Conservation (phyloP, 2,888 invertebrate genomes). For the Lasioglossum calceatum region DNA sequence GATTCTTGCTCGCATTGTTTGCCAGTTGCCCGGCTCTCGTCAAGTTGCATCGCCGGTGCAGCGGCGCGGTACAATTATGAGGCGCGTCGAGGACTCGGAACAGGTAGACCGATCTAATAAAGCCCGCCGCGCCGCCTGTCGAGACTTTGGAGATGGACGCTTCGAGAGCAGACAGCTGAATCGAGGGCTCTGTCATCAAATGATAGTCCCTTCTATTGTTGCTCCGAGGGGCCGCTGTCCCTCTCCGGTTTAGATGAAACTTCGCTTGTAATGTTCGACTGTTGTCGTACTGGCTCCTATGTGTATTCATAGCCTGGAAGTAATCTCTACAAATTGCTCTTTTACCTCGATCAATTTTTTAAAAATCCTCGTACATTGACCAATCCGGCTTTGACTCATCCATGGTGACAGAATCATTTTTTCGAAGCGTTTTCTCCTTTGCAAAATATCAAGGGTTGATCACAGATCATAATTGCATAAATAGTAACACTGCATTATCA, state of each 20-base stretch:
- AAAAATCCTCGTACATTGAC: not conserved
- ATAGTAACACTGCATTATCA: no score
- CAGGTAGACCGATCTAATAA: not conserved
- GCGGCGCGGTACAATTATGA: slow-evolving; percentile 37
- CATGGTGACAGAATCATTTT: not conserved
- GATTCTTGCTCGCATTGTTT: slow-evolving; percentile 57
- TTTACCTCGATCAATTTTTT: not conserved
- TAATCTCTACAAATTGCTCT: not conserved
- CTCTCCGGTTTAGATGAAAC: not conserved
- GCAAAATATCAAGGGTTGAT: no score
- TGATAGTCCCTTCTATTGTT: not conserved
- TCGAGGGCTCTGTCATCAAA: slow-evolving; percentile 8
- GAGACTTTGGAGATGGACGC: slow-evolving; percentile 1
- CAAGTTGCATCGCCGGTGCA: slow-evolving; percentile 32
- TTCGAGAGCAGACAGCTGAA: not conserved
- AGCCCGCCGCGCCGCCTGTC: not conserved
- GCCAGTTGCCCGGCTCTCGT: slow-evolving; percentile 22
- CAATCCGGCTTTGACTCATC: not conserved
- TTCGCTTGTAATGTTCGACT: not conserved
- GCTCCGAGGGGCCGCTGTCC: not conserved
- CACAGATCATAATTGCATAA: no score
- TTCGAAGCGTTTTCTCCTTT: no score
- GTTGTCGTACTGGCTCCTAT: not conserved
- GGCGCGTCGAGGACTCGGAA: slow-evolving; percentile 3
- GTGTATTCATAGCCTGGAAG: not conserved